Percentiles rank a stretch among this genome's conserved stretches.
phyloP scores from a whole-genome alignment of 2,113 vertebrate species.

The Pollimyrus isidori region DNA sequence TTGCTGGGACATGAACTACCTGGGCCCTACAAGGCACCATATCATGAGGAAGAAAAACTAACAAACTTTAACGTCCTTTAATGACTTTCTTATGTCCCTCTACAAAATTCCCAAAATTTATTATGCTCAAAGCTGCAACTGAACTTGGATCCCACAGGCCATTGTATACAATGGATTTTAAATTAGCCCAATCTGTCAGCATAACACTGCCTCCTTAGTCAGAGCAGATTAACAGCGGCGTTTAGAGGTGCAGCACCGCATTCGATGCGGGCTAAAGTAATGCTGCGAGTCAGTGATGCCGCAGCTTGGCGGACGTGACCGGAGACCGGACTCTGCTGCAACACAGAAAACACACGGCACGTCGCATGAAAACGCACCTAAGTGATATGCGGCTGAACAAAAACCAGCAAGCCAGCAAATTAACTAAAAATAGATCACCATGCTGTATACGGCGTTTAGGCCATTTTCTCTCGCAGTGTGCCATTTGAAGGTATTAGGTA shows the following conservation, averaged over 20 bases:
- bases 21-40: background rate
- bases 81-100: background rate
- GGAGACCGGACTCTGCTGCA: background rate
- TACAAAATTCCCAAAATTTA: background rate
- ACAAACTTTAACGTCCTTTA: background rate
- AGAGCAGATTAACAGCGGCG: background rate
- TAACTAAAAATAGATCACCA: background rate
- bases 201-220: background rate
- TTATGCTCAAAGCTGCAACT: background rate
- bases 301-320: background rate
- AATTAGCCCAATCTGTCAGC: constrained; percentile 3
- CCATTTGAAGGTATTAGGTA: background rate
- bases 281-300: background rate
- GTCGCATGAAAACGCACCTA: background rate
- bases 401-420: background rate
- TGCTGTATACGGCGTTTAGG: background rate
- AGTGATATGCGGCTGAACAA: background rate
- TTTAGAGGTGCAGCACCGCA: background rate
- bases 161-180: constrained; percentile 7
- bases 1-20: background rate
- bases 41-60: background rate
- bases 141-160: background rate
- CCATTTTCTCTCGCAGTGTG: background rate
- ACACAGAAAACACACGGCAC: background rate
- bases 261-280: background rate